Evolutionary conservation across 1,140 invertebrate species (phyloP).

Genomic region (Tetragnatha versicolor): DNA sequence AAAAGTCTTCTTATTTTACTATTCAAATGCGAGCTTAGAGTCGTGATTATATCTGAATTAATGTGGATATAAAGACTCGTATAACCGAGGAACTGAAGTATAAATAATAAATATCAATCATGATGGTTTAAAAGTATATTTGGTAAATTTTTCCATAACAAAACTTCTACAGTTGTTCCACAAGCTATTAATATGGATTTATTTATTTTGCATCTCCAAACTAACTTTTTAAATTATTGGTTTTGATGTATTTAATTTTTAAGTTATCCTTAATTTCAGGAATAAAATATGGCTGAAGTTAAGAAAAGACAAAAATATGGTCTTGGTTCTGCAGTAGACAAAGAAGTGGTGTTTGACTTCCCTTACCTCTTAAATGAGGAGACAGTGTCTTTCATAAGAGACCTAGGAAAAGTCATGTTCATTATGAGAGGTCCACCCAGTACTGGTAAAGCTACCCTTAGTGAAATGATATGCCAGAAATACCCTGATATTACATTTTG

Average conservation of each 20-base stretch:
- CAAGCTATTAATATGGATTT: no score
- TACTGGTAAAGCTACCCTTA: constrained; percentile 37
- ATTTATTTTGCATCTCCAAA: no score
- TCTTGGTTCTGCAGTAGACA: constrained; percentile 27
- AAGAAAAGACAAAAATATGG: constrained; percentile 15
- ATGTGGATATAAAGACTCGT: no score
- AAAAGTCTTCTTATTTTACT: no score
- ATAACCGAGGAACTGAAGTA: no score
- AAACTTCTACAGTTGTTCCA: no score
- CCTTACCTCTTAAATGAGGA: constrained; percentile 10
- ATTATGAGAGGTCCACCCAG: constrained; percentile 38
- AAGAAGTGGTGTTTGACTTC: constrained; percentile 36
- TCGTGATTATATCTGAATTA: no score
- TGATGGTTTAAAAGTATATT: no score
- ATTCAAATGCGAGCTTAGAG: no score
- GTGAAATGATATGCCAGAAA: constrained; percentile 26
- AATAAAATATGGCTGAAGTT: not conserved
- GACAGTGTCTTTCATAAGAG: constrained; percentile 21
- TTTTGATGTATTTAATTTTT: not conserved
- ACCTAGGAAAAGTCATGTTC: constrained; percentile 35
- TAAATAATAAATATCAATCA: no score
- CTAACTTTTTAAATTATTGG: no score
- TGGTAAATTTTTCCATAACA: no score
- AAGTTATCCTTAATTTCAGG: not conserved
- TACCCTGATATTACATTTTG: constrained; percentile 26